Evolutionary conservation across 2,888 invertebrate species (phyloP), one percentile per base, ranked within the genome.

Genomic region (Acleris sparsana): DNA sequence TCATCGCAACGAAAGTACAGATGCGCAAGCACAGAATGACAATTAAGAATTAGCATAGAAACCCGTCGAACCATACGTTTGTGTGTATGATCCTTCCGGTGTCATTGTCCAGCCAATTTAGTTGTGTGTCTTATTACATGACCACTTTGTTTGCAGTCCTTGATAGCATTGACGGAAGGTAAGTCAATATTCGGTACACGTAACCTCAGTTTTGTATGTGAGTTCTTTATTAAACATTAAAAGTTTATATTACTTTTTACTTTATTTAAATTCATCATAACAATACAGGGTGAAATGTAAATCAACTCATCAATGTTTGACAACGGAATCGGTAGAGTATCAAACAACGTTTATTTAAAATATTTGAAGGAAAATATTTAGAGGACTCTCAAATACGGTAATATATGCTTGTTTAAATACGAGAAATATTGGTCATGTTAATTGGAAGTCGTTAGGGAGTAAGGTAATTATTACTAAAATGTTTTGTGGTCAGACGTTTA

Each of bases 31-130:
- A 7, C 22, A 17, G 62, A 62, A 62, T 62, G 49, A 7, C 43
- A 62, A 62, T 49, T 5, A n/a, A 48, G 22, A 7, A 62, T 62
- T 62, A 62, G 62, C 62, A 62, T 62, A 62, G 62, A 62, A 62
- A 62, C 55, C 39, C n/a, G 25, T 11, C 56, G 56, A 53, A 17
- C 39, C 46, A 53, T 44, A 46, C 44, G 46, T 49, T 49, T 49
- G 49, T 49, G 20, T 49, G 49, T 48, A 48, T 48, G 48, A 48
- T 17, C 48, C 17, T 48, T 18, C 49, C 49, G 49, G 49, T 13
- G 49, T 49, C 49, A 49, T 49, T 49, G 49, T 49, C 49, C 20
- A 20, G 16, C 46, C n/a, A 46, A 46, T 46, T n/a, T 17, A 16
- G 46, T 17, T 17, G n/a, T 46, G n/a, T 46, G 17, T 46, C 46